Percentiles rank a stretch among this genome's conserved stretches.
These are phyloP conservation scores for Aix galericulata DNA, from an alignment of 2,113 vertebrate species.

Conservation along the genomic window DNA sequence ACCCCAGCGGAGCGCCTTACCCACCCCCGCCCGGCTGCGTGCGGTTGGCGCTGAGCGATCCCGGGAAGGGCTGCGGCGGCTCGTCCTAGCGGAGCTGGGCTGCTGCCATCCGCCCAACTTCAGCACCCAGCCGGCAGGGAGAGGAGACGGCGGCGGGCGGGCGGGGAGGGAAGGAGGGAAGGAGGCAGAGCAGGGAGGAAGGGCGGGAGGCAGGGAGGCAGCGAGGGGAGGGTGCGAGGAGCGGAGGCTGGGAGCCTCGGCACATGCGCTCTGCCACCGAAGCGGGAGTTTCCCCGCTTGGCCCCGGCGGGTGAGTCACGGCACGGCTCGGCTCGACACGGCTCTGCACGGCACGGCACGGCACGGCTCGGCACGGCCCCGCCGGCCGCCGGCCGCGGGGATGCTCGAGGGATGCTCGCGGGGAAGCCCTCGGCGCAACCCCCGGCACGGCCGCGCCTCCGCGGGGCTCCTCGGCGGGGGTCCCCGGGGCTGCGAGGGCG, in stretches of 20 bases:
- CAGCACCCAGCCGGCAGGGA: constrained; percentile 76
- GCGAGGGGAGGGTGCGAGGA: constrained; percentile 8
- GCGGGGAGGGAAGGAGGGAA: not conserved
- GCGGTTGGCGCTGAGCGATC: constrained; percentile 52
- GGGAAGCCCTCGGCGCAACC: no score
- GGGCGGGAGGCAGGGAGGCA: not conserved
- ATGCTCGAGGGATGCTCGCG: no score
- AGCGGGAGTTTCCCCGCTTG: constrained; percentile 36
- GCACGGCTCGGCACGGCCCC: no score
- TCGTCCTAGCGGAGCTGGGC: constrained; percentile 69
- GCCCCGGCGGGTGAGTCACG: constrained; percentile 9
- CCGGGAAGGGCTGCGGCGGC: constrained; percentile 55
- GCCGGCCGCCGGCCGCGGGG: no score
- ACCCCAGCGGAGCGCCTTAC: constrained; percentile 65
- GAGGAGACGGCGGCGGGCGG: constrained; percentile 21
- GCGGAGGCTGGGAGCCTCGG: constrained; percentile 3
- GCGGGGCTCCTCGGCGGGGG: not conserved
- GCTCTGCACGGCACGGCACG: no score
- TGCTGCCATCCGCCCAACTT: constrained; percentile 81
- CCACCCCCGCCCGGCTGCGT: constrained; percentile 68
- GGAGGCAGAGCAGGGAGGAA: not conserved
- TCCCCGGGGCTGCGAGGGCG: not conserved
- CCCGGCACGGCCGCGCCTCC: no score
- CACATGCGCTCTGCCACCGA: constrained; percentile 70
- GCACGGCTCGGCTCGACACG: no score